Percentiles rank a stretch among this genome's conserved stretches.
These are phyloP conservation scores for Pituophis catenifer DNA, from an alignment of 2,113 vertebrate species.

Conservation along the genomic window DNA sequence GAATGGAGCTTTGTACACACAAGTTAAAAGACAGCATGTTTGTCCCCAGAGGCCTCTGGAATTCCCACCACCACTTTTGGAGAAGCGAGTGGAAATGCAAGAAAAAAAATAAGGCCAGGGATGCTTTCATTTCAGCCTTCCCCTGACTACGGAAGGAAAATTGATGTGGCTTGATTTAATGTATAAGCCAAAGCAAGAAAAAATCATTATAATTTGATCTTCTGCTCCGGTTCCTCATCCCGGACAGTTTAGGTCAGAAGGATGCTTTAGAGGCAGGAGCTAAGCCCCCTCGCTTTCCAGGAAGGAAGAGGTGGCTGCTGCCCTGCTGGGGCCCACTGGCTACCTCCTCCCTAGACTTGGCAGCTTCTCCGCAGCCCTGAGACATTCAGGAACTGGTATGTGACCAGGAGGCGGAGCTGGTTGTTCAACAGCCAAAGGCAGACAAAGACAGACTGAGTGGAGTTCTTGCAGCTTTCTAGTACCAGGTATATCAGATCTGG, in stretches of 20 bases:
- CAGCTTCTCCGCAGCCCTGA: neutral
- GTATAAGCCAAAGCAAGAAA: neutral
- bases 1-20: neutral
- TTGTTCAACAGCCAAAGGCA: neutral
- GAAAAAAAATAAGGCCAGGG: neutral
- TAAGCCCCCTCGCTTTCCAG: neutral
- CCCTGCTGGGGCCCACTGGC: neutral
- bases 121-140: neutral
- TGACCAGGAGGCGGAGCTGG: conserved; percentile 6
- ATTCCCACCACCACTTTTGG: neutral
- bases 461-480: neutral
- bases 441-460: neutral
- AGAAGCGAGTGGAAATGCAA: neutral
- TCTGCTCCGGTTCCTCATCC: neutral
- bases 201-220: neutral
- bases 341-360: neutral
- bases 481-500: neutral
- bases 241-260: neutral
- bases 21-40: neutral
- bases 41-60: neutral
- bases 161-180: neutral
- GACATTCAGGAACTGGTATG: neutral
- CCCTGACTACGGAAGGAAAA: neutral
- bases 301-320: conserved; percentile 8
- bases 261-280: neutral